Evolutionary conservation across 2,888 invertebrate species (phyloP).

Genomic region (Blomia tropicalis): DNA sequence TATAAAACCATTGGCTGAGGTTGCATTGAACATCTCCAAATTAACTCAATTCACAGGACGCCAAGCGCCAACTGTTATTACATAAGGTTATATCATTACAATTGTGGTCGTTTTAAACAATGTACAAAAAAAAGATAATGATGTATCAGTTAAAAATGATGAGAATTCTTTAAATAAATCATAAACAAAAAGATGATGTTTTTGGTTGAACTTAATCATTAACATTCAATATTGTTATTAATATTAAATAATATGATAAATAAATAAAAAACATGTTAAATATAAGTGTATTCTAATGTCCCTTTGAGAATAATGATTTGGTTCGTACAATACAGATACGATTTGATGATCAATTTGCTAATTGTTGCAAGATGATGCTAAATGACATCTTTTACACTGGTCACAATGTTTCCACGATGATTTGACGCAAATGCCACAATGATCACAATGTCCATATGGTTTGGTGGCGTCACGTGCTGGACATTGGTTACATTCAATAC

Average conservation of each 20-base stretch:
- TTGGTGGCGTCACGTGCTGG: slow-evolving; percentile 54
- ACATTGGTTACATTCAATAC: slow-evolving; percentile 52
- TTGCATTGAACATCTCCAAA: slow-evolving; percentile 67
- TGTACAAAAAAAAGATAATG: neutral
- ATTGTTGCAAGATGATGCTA: no score
- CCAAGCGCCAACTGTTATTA: slow-evolving; percentile 85
- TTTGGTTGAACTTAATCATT: neutral
- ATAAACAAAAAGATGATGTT: neutral
- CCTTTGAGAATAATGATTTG: no score
- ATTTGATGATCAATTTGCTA: no score
- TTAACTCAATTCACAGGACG: slow-evolving; percentile 71
- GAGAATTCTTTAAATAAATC: no score
- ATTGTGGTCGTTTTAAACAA: neutral
- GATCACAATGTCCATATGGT: slow-evolving; percentile 50
- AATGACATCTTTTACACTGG: slow-evolving; percentile 49
- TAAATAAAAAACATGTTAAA: no score
- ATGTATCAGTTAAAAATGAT: no score
- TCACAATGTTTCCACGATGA: slow-evolving; percentile 63
- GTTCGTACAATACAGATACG: no score
- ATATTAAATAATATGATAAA: no score
- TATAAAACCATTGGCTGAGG: slow-evolving; percentile 68
- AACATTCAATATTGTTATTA: neutral
- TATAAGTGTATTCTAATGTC: no score
- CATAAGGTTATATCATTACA: slow-evolving; percentile 37
- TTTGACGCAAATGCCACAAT: slow-evolving; percentile 61